Conservation (phyloP, 2,888 invertebrate genomes). For the Bugulina stolonifera region DNA sequence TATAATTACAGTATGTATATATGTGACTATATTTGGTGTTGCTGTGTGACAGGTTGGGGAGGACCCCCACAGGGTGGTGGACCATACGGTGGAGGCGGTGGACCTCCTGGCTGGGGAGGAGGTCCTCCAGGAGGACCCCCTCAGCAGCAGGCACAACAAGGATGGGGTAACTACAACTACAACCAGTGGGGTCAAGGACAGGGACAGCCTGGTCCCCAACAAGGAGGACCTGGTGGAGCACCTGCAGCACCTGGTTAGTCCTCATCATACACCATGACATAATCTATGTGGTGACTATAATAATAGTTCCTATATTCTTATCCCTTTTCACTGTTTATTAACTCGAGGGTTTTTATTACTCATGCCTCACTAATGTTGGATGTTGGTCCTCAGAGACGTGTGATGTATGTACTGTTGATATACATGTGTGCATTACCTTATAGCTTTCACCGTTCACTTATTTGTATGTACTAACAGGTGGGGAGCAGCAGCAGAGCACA, state of each 20-base stretch:
- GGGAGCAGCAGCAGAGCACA: slow-evolving; percentile 8
- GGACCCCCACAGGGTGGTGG: not conserved
- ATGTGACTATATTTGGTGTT: too few relatives aligned
- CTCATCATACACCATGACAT: too few relatives aligned
- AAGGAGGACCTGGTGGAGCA: not conserved
- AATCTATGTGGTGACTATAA: too few relatives aligned
- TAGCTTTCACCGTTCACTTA: too few relatives aligned
- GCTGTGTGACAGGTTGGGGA: not conserved
- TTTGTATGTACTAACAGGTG: not conserved
- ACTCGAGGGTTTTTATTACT: too few relatives aligned
- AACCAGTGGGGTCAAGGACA: slow-evolving; percentile 24
- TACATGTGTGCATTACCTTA: too few relatives aligned
- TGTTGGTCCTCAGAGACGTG: too few relatives aligned
- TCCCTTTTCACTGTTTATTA: too few relatives aligned
- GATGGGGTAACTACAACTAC: slow-evolving; percentile 24
- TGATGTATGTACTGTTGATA: too few relatives aligned
- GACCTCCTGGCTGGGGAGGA: not conserved
- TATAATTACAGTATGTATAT: too few relatives aligned
- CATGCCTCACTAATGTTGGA: too few relatives aligned
- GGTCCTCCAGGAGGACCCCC: not conserved
- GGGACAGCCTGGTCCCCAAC: not conserved
- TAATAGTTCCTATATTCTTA: too few relatives aligned
- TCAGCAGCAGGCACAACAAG: slow-evolving; percentile 22
- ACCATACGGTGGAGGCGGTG: slow-evolving; percentile 10
- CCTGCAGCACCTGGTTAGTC: not conserved